Percentiles rank a stretch among this genome's conserved stretches.
Evolutionary conservation across 2,113 vertebrate genomes (phyloP).

Genomic region (Erythrolamprus reginae): DNA sequence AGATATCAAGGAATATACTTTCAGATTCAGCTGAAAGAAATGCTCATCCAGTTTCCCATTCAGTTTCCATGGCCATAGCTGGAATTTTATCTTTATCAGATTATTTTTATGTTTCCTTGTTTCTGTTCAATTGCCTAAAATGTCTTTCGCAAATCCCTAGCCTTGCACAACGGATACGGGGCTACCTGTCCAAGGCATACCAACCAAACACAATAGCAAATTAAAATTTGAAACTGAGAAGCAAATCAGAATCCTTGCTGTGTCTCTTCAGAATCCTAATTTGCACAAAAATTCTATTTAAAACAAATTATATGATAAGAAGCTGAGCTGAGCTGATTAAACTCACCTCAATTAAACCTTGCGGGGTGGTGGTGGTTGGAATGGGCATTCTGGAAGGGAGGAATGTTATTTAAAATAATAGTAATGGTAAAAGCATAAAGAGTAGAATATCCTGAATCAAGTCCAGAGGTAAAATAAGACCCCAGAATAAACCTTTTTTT

Average conservation of each 20-base stretch:
- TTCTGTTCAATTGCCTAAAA: background rate
- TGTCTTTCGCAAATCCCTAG: background rate
- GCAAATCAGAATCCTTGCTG: background rate
- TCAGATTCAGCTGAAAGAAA: background rate
- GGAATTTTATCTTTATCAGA: background rate
- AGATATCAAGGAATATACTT: background rate
- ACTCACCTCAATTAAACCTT: constrained; percentile 37
- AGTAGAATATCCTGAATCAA: constrained; percentile 18
- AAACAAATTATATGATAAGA: constrained; percentile 29
- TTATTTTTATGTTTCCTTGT: background rate
- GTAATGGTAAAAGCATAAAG: background rate
- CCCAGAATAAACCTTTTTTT: constrained; percentile 48
- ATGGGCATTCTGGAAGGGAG: background rate
- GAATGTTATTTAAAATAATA: background rate
- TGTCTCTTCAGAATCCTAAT: background rate
- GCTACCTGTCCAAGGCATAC: background rate
- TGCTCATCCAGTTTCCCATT: background rate
- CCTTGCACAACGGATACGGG: background rate
- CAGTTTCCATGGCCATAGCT: background rate
- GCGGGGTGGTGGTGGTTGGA: no score
- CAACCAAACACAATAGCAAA: background rate
- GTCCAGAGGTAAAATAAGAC: constrained; percentile 41
- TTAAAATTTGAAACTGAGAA: background rate
- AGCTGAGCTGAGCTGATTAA: constrained; percentile 34
- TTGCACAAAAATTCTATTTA: constrained; percentile 25